A percentile compares a stretch with the other conserved stretches of the same genome.
Evolutionary conservation across 92 coral and sea anemone species (phyloP).

Genomic region (Palythoa heliodiscus): DNA sequence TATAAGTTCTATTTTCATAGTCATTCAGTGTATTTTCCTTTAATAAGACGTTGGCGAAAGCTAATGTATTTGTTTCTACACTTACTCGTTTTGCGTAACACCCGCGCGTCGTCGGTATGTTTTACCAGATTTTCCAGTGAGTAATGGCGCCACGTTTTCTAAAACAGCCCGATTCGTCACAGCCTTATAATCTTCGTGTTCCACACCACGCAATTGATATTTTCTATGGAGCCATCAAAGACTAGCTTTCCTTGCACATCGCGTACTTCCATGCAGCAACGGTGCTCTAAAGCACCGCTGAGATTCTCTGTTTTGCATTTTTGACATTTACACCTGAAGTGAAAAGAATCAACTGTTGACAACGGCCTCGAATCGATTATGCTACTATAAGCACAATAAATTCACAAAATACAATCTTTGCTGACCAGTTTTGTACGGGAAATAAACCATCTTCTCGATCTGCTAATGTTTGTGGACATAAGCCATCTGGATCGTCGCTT

Average conservation of each 20-base stretch:
- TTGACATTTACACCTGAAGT: conserved; percentile 25
- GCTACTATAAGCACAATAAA: conserved; percentile 32
- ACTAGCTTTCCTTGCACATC: conserved; percentile 18
- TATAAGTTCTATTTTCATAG: conserved; percentile 14
- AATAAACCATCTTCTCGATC: conserved; percentile 32
- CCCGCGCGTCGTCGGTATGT: conserved; percentile 1
- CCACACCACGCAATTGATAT: conserved; percentile 2
- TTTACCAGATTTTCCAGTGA: conserved; percentile 15
- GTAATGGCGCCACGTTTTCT: conserved; percentile 25
- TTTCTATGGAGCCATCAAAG: conserved; percentile 24
- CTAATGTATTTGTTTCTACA: conserved; percentile 5
- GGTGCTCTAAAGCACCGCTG: conserved; percentile 29
- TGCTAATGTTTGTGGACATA: conserved; percentile 25
- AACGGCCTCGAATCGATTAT: conserved; percentile 27
- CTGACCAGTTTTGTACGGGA: conserved; percentile 30
- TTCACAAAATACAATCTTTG: conserved; percentile 20
- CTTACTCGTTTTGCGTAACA: not conserved
- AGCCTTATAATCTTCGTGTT: conserved; percentile 17
- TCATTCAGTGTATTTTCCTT: conserved; percentile 19
- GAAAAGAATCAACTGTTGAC: conserved; percentile 27
- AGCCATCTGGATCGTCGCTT: conserved; percentile 23
- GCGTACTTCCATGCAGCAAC: conserved; percentile 14
- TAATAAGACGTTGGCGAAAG: conserved; percentile 1
- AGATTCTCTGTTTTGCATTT: conserved; percentile 26
- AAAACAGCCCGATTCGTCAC: conserved; percentile 15